phyloP scores from a whole-genome alignment of 2,888 invertebrate genomes.

The Chrysodeixis includens region DNA sequence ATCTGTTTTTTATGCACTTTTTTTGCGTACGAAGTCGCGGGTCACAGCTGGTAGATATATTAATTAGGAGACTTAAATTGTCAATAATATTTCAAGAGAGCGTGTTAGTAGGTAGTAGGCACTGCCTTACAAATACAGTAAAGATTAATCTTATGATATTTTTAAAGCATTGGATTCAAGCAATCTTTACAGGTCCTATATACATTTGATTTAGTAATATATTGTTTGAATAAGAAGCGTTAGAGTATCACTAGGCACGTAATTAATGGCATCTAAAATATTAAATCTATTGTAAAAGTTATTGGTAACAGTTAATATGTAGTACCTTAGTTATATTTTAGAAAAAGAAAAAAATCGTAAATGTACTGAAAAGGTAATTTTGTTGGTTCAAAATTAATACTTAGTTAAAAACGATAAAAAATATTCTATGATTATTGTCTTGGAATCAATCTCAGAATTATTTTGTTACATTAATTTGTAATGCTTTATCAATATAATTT shows the following conservation, averaged over 20 bases:
- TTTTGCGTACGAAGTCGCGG: too few species aligned
- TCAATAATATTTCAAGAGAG: neutral
- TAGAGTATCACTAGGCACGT: conserved; percentile 10
- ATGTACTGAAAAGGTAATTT: too few species aligned
- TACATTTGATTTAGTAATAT: neutral
- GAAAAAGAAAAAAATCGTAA: neutral
- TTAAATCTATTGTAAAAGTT: conserved; percentile 29
- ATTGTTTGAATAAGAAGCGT: neutral
- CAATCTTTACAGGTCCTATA: neutral
- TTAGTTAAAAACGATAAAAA: too few species aligned
- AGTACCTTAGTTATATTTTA: neutral
- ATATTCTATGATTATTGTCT: too few species aligned
- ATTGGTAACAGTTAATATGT: conserved; percentile 43
- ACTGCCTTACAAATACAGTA: neutral
- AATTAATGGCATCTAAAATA: conserved; percentile 41
- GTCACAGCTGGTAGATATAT: too few species aligned
- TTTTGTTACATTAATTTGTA: too few species aligned
- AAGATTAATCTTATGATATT: neutral
- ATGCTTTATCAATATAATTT: neutral
- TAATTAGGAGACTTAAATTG: too few species aligned
- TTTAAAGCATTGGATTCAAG: neutral
- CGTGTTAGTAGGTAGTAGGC: neutral
- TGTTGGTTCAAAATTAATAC: too few species aligned
- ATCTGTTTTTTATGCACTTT: too few species aligned
- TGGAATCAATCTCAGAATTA: too few species aligned